Base-by-base conservation (phyloP, 2,888 invertebrate genomes). In the Plusia festucae region DNA sequence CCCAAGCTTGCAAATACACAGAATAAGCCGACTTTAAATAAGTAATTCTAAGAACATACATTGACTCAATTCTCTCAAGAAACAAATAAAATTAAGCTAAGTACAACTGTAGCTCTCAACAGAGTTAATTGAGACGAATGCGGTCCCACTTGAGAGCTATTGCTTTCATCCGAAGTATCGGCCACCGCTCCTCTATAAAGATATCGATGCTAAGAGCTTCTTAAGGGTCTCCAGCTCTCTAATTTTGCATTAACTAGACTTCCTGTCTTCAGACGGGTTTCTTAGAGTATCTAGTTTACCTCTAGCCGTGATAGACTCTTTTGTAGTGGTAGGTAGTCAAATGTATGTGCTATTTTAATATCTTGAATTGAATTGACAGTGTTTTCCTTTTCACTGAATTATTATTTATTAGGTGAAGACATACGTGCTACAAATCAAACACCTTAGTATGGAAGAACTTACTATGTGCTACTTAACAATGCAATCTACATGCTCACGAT, bases 121-220 rank as follows among this genome's bases (percentile, higher is more conserved):
- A 24, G 65, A 58, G 58, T 62, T 63, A 70, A 78, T 68, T 70
- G 65, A 76, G 68, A 67, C 64, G 63, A 69, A 64, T 72, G 55
- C 24, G 54, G 53, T 24, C 18, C 66, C 72, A 76, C 76, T 80
- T 68, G 61, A 79, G 57, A 15, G 27, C 61, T 83, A 72, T 64
- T 73, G 68, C 73, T 65, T 60, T 68, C 67, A 59, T 55, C 49
- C 56, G 60, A 44, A 16, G 46, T 2, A 16, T 2, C 18, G 27
- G 51, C 46, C 46, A 34, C 54, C 24, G 53, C 40, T 27, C 56
- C 60, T 64, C 32, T 62, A 66, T 54, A 68, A 58, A 67, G 65
- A 71, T 68, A 65, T 22, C 11, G 34, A 8, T 53, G 53, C 58
- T 49, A 64, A 75, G 59, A 72, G 70, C 63, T 81, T 70, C 49